phyloP scores from a whole-genome alignment of 2,797 vertebrate species.

The Glyptemys insculpta region DNA sequence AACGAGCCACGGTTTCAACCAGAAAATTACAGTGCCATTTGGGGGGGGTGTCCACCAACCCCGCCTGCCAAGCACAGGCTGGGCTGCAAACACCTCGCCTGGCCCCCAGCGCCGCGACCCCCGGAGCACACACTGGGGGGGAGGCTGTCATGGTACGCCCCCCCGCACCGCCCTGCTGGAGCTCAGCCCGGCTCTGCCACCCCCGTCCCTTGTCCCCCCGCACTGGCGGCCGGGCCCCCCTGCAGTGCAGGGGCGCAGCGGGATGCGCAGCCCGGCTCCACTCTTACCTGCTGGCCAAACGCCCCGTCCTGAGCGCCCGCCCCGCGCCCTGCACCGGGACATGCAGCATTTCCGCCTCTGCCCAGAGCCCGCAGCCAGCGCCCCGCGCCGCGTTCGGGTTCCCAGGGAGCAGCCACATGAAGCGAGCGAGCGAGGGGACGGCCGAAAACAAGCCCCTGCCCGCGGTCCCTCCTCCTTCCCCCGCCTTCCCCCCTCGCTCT shows the following conservation, averaged over 20 bases:
- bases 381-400: background rate
- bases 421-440: background rate
- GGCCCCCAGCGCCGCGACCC: too few relatives aligned
- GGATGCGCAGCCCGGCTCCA: background rate
- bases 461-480: background rate
- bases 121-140: too few relatives aligned
- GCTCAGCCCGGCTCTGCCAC: background rate
- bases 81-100: too few relatives aligned
- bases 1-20: too few relatives aligned
- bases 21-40: too few relatives aligned
- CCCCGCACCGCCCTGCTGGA: background rate
- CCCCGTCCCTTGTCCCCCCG: background rate
- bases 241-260: background rate
- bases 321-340: slow-evolving; percentile 26
- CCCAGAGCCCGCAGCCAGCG: background rate
- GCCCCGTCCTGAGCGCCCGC: background rate
- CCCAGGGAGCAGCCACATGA: background rate
- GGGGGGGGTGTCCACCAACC: too few relatives aligned
- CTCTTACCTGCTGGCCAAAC: background rate
- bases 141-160: background rate
- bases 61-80: too few relatives aligned
- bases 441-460: background rate
- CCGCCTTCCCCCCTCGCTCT: background rate
- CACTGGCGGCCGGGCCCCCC: background rate
- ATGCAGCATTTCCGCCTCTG: background rate